Conservation (phyloP, 2,797 vertebrate genomes). For the Alcedo atthis region DNA sequence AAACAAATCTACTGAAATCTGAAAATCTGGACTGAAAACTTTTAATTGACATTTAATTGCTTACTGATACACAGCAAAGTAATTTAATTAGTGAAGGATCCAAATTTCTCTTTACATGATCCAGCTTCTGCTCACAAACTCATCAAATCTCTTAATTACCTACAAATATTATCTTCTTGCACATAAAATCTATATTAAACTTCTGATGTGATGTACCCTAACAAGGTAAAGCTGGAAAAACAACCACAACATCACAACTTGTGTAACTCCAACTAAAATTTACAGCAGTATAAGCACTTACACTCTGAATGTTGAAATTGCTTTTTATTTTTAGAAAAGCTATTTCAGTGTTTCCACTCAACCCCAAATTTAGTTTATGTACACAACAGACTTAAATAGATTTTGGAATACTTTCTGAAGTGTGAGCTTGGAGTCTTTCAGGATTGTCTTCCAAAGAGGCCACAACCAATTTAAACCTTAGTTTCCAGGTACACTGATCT, state of each 20-base stretch:
- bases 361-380: neutral
- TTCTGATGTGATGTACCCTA: neutral
- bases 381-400: neutral
- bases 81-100: neutral
- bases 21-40: neutral
- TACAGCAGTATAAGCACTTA: neutral
- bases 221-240: too few species aligned
- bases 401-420: neutral
- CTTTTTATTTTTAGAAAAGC: neutral
- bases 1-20: neutral
- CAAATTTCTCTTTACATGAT: neutral
- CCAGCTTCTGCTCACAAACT: neutral
- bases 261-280: neutral
- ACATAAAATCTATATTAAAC: neutral
- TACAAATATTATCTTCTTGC: neutral
- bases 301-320: neutral
- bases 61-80: neutral
- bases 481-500: neutral
- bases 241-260: neutral
- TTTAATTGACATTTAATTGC: neutral
- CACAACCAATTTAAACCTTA: neutral
- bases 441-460: neutral
- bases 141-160: neutral
- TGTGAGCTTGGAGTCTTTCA: neutral
- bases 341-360: neutral